These are phyloP conservation scores for Urosaurus nigricauda DNA, from an alignment of 2,797 vertebrate genomes.

Conservation along the genomic window DNA sequence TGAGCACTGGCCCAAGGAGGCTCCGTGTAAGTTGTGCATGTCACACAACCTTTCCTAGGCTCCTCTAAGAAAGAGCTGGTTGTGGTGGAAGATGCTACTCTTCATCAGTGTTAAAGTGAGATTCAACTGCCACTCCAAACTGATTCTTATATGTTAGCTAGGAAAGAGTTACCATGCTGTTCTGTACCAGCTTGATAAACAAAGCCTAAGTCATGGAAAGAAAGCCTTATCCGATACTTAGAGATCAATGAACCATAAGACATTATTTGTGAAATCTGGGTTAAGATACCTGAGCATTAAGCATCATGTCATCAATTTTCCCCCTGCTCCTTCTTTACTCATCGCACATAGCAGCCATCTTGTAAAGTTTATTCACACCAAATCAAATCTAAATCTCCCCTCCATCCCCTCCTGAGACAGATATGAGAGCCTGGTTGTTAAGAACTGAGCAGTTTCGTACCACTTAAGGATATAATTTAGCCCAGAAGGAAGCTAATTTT, in stretches of 20 bases:
- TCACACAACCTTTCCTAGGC: too few species aligned
- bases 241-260: slow-evolving; percentile 13
- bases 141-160: not conserved
- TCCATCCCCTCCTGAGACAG: slow-evolving; percentile 1
- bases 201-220: not conserved
- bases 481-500: slow-evolving; percentile 66
- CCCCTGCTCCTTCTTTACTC: slow-evolving; percentile 60
- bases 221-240: not conserved
- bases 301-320: slow-evolving; percentile 53
- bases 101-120: not conserved
- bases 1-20: too few species aligned
- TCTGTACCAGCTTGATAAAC: not conserved
- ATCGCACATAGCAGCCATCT: slow-evolving; percentile 52
- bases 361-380: slow-evolving; percentile 60
- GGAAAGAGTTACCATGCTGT: not conserved
- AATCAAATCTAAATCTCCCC: slow-evolving; percentile 57
- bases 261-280: slow-evolving; percentile 53
- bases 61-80: too few species aligned
- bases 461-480: slow-evolving; percentile 55
- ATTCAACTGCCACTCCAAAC: not conserved
- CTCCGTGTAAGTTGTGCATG: too few species aligned
- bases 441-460: slow-evolving; percentile 66
- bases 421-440: slow-evolving; percentile 45
- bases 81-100: not conserved
- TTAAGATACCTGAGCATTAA: slow-evolving; percentile 52